Conservation (phyloP, 2,888 invertebrate species). For the Eupithecia subumbrata region DNA sequence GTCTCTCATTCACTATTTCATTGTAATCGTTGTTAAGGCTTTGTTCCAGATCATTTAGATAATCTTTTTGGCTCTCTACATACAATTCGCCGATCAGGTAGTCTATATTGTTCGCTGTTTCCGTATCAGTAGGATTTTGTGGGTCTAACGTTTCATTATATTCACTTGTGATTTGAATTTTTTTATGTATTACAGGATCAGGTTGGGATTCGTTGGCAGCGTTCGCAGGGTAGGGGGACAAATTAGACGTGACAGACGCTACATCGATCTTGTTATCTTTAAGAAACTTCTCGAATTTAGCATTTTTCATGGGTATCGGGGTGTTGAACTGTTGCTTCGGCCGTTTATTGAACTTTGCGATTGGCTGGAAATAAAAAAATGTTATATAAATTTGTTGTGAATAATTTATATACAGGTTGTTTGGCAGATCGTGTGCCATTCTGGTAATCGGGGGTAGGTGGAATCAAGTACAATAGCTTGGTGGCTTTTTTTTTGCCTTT, state of each 20-base stretch:
- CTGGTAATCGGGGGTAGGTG: too few species aligned
- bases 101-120: neutral
- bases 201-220: neutral
- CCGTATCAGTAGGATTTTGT: neutral
- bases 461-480: too few species aligned
- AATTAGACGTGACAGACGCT: constrained; percentile 52
- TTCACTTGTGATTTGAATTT: neutral
- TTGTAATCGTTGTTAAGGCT: constrained; percentile 15
- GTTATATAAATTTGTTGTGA: neutral
- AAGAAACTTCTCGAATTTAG: constrained; percentile 64
- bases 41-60: constrained; percentile 39
- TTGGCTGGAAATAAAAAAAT: constrained; percentile 24
- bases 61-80: constrained; percentile 39
- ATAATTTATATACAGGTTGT: too few species aligned
- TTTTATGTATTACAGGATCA: neutral
- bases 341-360: constrained; percentile 51
- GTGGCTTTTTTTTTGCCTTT: too few species aligned
- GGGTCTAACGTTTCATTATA: neutral
- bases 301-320: constrained; percentile 64
- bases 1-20: constrained; percentile 18
- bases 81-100: constrained; percentile 16
- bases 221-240: constrained; percentile 46
- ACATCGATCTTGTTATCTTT: constrained; percentile 63
- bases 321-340: constrained; percentile 66
- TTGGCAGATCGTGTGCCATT: too few species aligned